Conservation (phyloP, 2,113 vertebrate species). For the Stomatorhinus ivindoensis region DNA sequence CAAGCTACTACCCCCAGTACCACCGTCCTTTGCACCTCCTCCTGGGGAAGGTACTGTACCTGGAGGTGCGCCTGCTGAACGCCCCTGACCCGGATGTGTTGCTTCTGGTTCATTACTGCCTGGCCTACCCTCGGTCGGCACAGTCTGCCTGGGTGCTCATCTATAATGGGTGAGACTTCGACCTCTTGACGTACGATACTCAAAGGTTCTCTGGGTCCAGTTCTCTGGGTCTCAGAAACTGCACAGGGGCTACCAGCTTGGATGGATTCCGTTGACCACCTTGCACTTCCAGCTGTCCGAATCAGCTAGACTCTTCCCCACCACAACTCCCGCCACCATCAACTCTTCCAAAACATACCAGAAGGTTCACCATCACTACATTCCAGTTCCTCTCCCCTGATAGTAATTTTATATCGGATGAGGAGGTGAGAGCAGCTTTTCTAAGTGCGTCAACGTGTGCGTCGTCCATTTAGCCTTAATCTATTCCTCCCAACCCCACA, state of each 20-base stretch:
- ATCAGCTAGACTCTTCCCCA: constrained; percentile 49
- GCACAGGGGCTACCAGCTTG: not conserved
- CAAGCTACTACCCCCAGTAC: constrained; percentile 58
- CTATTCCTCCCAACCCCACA: constrained; percentile 23
- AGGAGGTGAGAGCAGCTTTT: constrained; percentile 48
- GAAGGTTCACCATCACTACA: constrained; percentile 58
- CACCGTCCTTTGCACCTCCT: constrained; percentile 59
- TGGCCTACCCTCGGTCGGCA: constrained; percentile 64
- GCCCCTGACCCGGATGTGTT: constrained; percentile 51
- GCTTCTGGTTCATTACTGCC: constrained; percentile 63
- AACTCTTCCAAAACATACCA: constrained; percentile 41
- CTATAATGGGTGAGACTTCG: constrained; percentile 55
- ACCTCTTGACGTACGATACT: not conserved
- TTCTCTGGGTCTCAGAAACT: not conserved
- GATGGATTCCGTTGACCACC: not conserved
- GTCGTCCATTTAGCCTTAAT: not conserved
- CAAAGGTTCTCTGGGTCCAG: not conserved
- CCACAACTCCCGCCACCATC: constrained; percentile 20
- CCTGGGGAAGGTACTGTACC: constrained; percentile 57
- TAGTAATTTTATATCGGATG: constrained; percentile 33
- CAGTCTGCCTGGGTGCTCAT: constrained; percentile 61
- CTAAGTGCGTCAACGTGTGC: not conserved
- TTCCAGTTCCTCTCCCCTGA: constrained; percentile 59
- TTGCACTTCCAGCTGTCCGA: constrained; percentile 51
- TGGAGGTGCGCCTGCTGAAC: constrained; percentile 62